These are phyloP conservation scores for Rattus rattus DNA, from an alignment of 2,113 vertebrate genomes.

Conservation along the genomic window DNA sequence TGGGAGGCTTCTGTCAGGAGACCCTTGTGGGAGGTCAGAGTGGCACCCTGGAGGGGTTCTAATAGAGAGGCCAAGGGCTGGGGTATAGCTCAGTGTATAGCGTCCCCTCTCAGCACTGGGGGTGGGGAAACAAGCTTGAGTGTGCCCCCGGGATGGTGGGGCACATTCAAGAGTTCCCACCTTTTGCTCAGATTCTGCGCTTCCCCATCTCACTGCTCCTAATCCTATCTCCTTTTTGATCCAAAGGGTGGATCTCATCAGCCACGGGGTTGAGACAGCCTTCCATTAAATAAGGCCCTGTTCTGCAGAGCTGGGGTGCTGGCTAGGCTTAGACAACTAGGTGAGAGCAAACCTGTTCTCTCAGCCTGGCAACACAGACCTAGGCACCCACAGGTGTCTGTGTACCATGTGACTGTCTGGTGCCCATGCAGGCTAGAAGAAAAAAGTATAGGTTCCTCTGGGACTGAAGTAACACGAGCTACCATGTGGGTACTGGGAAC, in stretches of 20 bases:
- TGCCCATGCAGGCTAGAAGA: neutral
- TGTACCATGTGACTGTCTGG: neutral
- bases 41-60: neutral
- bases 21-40: neutral
- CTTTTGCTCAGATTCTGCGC: neutral
- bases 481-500: neutral
- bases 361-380: neutral
- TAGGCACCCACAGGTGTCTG: neutral
- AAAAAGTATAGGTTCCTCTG: neutral
- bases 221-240: neutral
- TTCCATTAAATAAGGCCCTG: neutral
- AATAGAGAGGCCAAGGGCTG: neutral
- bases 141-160: neutral
- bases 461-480: neutral
- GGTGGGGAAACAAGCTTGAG: neutral
- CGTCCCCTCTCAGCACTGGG: too few relatives aligned
- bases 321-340: neutral
- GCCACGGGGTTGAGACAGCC: neutral
- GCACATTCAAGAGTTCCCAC: neutral
- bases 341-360: neutral
- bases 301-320: neutral
- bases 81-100: neutral
- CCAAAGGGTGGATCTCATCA: neutral
- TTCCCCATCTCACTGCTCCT: neutral
- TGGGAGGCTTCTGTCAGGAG: neutral